Evolutionary conservation across 92 coral and sea anemone species (phyloP), one percentile per base, ranked within the genome.

Genomic region (Epizoanthus fatuus): DNA sequence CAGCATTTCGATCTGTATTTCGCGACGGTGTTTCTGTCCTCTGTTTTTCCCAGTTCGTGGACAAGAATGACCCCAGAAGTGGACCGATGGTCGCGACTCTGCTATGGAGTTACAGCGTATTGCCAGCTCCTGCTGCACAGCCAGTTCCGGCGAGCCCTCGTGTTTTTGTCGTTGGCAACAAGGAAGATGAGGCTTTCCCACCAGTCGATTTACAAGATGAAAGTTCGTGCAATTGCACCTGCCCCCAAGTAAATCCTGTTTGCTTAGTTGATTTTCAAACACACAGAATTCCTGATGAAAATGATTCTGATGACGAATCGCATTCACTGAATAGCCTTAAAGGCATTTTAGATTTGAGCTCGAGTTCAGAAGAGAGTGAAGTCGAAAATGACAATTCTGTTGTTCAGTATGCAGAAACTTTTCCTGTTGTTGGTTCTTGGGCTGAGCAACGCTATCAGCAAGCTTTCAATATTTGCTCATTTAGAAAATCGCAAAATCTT

Each of bases 341-440:
- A 29, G 58, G 39, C 60, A 52, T 65, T 19, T 65, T 67, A 44
- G 39, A 55, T 65, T 51, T 65, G 51, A 42, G 70, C 14, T 55
- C 45, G 47, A 73, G 72, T 35, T 71, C 70, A 4, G 63, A 52
- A 4, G 64, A 56, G 35, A 32, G 54, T n/a, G 67, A 58, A 45
- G 78, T 44, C 58, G 56, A 32, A 49, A 65, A 13, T 49, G 54
- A 10, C 72, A 78, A 56, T 47, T 29, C 64, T 58, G 67, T 45
- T 72, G 78, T 52, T 40, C 14, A 68, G 80, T 84, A 69, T 84
- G 37, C 81, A 69, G 80, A 72, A 58, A 71, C 45, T 8, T 84
- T 72, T 73, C 68, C 79, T 57, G 87, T 84, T 4, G 81, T 84
- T 2, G 81, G 87, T 14, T 84, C 81, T 55, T 84, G 87, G 87